Evolutionary conservation across 2,797 vertebrate species (phyloP).

Genomic region (Neopelma chrysocephalum): DNA sequence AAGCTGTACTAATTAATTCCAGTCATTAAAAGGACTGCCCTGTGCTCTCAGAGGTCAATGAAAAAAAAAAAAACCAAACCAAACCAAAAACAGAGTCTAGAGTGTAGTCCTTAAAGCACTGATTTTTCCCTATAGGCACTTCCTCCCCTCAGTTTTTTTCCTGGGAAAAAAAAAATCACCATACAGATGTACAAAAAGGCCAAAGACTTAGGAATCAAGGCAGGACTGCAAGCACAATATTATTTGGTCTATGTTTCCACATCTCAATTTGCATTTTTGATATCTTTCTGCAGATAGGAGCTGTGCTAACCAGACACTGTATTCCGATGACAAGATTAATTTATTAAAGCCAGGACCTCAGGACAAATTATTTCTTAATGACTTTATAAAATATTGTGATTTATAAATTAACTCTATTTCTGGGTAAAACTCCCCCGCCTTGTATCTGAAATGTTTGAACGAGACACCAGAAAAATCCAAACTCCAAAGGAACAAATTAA

Average conservation of each 20-base stretch:
- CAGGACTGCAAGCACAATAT: background rate
- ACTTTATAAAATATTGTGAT: background rate
- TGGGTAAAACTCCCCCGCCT: no score
- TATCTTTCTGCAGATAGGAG: background rate
- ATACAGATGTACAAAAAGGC: background rate
- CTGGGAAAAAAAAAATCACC: background rate
- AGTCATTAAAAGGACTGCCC: background rate
- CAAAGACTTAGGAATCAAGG: background rate
- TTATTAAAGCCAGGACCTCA: background rate
- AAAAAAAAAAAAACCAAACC: background rate
- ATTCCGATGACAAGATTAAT: background rate
- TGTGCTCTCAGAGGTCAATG: background rate
- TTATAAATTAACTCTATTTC: background rate
- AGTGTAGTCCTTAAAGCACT: background rate
- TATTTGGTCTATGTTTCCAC: background rate
- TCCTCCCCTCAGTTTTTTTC: background rate
- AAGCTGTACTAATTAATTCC: background rate
- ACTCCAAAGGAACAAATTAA: background rate
- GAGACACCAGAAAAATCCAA: background rate
- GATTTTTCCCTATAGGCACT: background rate
- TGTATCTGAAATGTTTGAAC: fast-evolving
- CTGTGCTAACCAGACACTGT: background rate
- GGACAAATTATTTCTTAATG: background rate
- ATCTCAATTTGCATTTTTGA: background rate
- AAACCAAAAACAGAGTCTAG: background rate